Percentiles rank a stretch among this genome's conserved stretches.
phyloP scores from a whole-genome alignment of 2,797 vertebrate genomes.

The Leptodactylus fallax region DNA sequence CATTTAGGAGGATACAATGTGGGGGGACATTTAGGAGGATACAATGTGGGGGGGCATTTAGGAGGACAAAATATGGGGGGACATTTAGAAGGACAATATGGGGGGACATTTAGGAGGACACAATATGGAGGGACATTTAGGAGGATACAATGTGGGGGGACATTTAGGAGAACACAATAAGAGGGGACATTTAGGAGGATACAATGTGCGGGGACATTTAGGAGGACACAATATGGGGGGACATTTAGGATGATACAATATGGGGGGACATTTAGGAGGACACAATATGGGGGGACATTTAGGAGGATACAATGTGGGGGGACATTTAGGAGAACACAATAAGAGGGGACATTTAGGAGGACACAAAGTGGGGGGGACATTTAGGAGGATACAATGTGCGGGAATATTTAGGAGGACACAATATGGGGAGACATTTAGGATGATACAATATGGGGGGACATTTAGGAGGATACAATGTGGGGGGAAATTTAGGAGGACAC shows the following conservation, averaged over 20 bases:
- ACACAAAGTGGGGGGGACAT: background rate
- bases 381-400: background rate
- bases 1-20: background rate
- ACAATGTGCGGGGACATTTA: too few relatives aligned
- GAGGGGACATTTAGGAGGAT: too few relatives aligned
- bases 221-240: background rate
- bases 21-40: background rate
- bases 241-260: background rate
- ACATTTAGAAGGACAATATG: background rate
- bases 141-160: background rate
- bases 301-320: background rate
- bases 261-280: background rate
- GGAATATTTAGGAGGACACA: background rate
- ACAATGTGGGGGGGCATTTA: background rate
- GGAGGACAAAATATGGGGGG: background rate
- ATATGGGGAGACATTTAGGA: background rate
- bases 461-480: background rate
- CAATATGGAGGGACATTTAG: background rate
- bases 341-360: background rate
- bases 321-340: too few relatives aligned
- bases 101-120: background rate
- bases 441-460: too few relatives aligned
- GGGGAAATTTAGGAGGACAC: background rate
- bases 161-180: too few relatives aligned
- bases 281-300: background rate